Evolutionary conservation across 2,888 invertebrate species (phyloP).

Genomic region (Epiblema foenella): DNA sequence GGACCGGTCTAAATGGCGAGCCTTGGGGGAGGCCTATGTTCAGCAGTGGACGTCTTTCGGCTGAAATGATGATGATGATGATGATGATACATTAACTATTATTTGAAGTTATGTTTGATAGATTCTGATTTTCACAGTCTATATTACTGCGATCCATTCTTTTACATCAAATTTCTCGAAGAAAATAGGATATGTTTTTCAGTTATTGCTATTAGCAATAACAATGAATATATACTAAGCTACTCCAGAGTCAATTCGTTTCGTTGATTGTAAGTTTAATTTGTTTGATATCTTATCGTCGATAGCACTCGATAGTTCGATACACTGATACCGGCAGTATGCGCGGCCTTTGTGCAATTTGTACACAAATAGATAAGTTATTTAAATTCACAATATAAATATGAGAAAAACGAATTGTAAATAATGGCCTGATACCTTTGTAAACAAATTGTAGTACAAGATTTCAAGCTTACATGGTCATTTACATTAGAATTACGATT

Average conservation of each 20-base stretch:
- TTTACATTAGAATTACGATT: no score
- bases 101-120: no score
- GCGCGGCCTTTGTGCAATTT: neutral
- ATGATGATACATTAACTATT: no score
- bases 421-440: neutral
- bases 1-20: no score
- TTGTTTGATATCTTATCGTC: conserved; percentile 13
- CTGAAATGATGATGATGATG: no score
- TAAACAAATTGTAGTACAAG: neutral
- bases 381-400: neutral
- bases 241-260: conserved; percentile 3
- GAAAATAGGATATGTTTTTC: no score
- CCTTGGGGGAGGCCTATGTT: no score
- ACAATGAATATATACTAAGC: neutral
- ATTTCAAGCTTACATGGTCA: no score
- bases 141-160: no score
- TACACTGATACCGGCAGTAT: neutral
- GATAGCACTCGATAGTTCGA: conserved; percentile 1
- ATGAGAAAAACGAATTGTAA: neutral
- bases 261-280: conserved; percentile 14
- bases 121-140: no score
- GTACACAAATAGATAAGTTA: conserved; percentile 19
- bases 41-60: no score
- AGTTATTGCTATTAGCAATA: neutral
- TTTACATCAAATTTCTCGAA: no score